These are phyloP conservation scores for Drosophila siamana DNA, from an alignment of 2,888 invertebrate species.

Conservation along the genomic window DNA sequence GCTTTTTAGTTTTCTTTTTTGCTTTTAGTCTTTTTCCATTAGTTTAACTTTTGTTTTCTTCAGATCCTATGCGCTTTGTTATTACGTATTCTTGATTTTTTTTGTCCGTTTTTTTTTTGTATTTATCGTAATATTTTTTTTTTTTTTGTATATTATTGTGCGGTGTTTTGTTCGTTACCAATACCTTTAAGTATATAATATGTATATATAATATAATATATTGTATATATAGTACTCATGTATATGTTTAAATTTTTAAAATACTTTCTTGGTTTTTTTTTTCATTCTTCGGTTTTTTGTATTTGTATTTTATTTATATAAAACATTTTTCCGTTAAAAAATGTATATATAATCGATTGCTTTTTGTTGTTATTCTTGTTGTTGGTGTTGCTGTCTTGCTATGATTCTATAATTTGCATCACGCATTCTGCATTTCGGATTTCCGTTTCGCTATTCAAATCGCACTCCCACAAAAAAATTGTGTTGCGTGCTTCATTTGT, in stretches of 20 bases:
- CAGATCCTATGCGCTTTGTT: slow-evolving; percentile 49
- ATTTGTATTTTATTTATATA: slow-evolving; percentile 55
- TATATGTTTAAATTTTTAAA: slow-evolving; percentile 79
- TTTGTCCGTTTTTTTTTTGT: slow-evolving; percentile 12
- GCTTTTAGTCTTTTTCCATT: slow-evolving; percentile 68
- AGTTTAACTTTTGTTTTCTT: slow-evolving; percentile 55
- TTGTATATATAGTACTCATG: slow-evolving; percentile 76
- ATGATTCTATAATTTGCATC: slow-evolving; percentile 49
- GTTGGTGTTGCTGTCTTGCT: slow-evolving; percentile 39
- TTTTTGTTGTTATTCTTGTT: slow-evolving; percentile 66
- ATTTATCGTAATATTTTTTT: slow-evolving; percentile 14
- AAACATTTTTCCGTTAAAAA: slow-evolving; percentile 72
- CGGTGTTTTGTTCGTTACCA: slow-evolving; percentile 82
- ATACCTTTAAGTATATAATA: slow-evolving; percentile 72
- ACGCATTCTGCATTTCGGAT: slow-evolving; percentile 35
- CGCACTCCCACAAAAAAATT: slow-evolving; percentile 61
- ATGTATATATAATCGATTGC: slow-evolving; percentile 79
- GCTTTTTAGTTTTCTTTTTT: slow-evolving; percentile 44
- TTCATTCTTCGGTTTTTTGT: slow-evolving; percentile 31
- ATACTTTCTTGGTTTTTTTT: slow-evolving; percentile 71
- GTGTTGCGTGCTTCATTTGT: slow-evolving; percentile 32
- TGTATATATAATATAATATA: slow-evolving; percentile 69
- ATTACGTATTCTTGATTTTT: slow-evolving; percentile 58
- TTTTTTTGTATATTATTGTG: slow-evolving; percentile 82
- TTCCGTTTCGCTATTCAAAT: slow-evolving; percentile 18